phyloP scores from a whole-genome alignment of 2,797 vertebrate species.

The Thunnus albacares region DNA sequence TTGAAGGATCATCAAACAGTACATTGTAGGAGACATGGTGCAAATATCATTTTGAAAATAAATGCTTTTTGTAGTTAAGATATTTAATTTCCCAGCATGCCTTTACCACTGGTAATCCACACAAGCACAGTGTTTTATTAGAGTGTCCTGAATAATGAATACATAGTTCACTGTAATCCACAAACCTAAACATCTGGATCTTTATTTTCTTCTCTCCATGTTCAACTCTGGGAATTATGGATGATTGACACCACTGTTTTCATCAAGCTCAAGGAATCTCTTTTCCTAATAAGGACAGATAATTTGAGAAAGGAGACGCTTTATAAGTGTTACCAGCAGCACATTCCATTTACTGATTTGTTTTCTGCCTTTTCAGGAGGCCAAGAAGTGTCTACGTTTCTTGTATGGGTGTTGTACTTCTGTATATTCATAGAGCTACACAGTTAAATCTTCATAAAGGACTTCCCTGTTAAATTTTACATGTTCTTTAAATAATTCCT shows the following conservation, averaged over 20 bases:
- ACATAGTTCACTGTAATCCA: conserved; percentile 74
- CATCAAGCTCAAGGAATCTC: background rate
- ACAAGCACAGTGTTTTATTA: background rate
- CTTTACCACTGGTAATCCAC: background rate
- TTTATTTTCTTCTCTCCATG: background rate
- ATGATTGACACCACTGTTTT: background rate
- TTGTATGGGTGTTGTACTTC: background rate
- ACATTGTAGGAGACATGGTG: background rate
- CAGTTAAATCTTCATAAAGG: background rate
- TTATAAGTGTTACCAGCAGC: background rate
- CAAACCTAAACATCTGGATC: background rate
- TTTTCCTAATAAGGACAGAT: background rate
- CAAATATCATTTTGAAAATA: background rate
- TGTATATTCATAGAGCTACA: background rate
- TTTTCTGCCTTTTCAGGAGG: background rate
- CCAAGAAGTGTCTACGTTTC: background rate
- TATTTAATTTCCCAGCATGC: background rate
- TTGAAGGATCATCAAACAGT: background rate
- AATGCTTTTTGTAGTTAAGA: background rate
- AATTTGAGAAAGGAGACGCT: background rate
- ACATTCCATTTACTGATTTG: no score
- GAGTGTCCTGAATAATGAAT: conserved; percentile 75
- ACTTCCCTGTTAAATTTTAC: background rate
- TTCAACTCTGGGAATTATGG: background rate
- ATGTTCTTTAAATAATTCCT: background rate